Percentiles rank a stretch among this genome's conserved stretches.
Evolutionary conservation across 2,888 invertebrate species (phyloP).

Genomic region (Cerceris ruficornis): DNA sequence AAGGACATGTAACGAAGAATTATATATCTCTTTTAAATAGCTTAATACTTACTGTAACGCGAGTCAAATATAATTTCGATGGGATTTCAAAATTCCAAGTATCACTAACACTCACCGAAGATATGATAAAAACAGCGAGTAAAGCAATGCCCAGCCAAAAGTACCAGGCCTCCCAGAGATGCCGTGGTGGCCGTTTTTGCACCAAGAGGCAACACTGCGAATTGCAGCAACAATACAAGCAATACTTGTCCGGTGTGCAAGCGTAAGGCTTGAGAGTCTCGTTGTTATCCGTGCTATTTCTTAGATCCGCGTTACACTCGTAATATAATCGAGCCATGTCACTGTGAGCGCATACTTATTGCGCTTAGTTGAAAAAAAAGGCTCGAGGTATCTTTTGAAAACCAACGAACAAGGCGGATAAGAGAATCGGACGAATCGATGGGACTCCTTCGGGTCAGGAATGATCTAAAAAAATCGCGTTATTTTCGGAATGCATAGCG

Average conservation of each 20-base stretch:
- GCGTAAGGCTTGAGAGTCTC: slow-evolving; percentile 63
- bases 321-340: slow-evolving; percentile 72
- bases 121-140: slow-evolving; percentile 72
- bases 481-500: slow-evolving; percentile 46
- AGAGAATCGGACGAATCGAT: slow-evolving; percentile 33
- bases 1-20: background rate
- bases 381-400: background rate
- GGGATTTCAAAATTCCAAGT: too few species aligned
- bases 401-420: background rate
- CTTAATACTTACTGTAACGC: too few species aligned
- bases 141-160: slow-evolving; percentile 77
- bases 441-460: slow-evolving; percentile 27
- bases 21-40: background rate
- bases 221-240: slow-evolving; percentile 75
- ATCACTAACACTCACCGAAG: slow-evolving; percentile 68
- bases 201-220: slow-evolving; percentile 75
- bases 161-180: slow-evolving; percentile 79
- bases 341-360: slow-evolving; percentile 11
- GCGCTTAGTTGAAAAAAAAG: background rate
- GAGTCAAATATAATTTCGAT: too few species aligned
- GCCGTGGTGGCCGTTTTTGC: slow-evolving; percentile 73
- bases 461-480: slow-evolving; percentile 51
- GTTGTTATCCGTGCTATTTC: slow-evolving; percentile 50
- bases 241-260: slow-evolving; percentile 73
- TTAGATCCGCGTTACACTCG: slow-evolving; percentile 71